These are phyloP conservation scores for Beaufortia kweichowensis DNA, from an alignment of 2,113 vertebrate species.

Conservation along the genomic window DNA sequence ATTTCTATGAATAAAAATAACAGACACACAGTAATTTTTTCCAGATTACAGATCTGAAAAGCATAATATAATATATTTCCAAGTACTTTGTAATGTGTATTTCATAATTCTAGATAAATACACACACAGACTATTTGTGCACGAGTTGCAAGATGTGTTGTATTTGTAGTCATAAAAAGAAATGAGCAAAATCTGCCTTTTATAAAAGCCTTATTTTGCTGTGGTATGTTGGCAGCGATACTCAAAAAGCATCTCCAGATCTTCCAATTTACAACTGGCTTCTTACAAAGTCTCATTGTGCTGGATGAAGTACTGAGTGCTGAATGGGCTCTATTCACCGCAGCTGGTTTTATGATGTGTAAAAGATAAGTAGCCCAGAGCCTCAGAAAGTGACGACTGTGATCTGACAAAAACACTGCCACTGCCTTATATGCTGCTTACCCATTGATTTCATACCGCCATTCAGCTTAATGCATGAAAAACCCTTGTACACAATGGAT, in stretches of 20 bases:
- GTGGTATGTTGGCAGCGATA: slow-evolving; percentile 16
- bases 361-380: slow-evolving; percentile 56
- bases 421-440: slow-evolving; percentile 48
- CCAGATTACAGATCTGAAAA: no score
- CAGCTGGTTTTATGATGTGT: slow-evolving; percentile 52
- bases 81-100: neutral
- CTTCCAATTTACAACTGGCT: slow-evolving; percentile 38
- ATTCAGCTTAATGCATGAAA: slow-evolving; percentile 57
- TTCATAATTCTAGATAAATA: neutral
- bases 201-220: slow-evolving; percentile 33
- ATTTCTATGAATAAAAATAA: neutral
- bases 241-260: slow-evolving; percentile 37
- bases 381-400: slow-evolving; percentile 45
- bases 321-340: slow-evolving; percentile 54
- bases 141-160: neutral
- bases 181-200: neutral
- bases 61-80: no score
- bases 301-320: slow-evolving; percentile 36
- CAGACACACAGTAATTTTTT: no score
- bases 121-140: neutral
- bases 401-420: slow-evolving; percentile 44
- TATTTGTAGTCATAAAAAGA: no score
- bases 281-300: slow-evolving; percentile 61
- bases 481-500: slow-evolving; percentile 57
- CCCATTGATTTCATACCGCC: slow-evolving; percentile 57